Base-by-base conservation (phyloP, 2,888 invertebrate genomes). In the Isotomurus palustris region DNA sequence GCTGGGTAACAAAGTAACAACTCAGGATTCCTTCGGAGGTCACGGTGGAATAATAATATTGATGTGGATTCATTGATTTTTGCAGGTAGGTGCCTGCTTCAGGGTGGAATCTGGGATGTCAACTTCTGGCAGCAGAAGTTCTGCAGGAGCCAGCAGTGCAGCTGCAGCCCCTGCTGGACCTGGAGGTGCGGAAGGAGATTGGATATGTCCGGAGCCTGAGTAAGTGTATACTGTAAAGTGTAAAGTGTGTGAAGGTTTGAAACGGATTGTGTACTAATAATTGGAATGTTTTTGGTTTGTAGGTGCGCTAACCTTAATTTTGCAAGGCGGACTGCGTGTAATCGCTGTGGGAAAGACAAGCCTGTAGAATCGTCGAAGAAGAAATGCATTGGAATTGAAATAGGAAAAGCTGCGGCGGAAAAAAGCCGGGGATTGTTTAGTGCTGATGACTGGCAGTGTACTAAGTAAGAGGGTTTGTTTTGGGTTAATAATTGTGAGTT, bases 361-460 rank as follows among this genome's bases (percentile, higher is more conserved):
- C 56, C 64, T 27, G 56, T 60, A 73, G 67, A 67, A 25, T 59
- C 69, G 14, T 77, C 36, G 53, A 81, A 80, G 72, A 86, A 86
- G 76, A 90, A 89, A 76, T 91, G 91, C 77, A 80, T 92, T 48
- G 91, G 95, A 0, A 90, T 91, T 59, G 97, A 97, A 79, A 96
- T 99, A 71, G 99, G 99, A 3, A 97, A 97, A 79, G 90, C 88
- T 22, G 92, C 95, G 32, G 99, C 99, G 0, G 99, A 99, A 76
- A 97, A 97, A 78, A 94, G 94, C 72, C 85, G 92, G 71, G 95
- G 95, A n/a, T 80, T 95, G 60, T 87, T 87, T 76, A 92, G 61
- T 77, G 97, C 99, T 35, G 97, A 99, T 76, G 99, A 99, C 77
- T 99, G 99, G 99, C 93, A 95, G 75, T 99, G 99, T 77, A 92